Percentiles rank a stretch among this genome's conserved stretches.
These are phyloP conservation scores for Araneus ventricosus DNA, from an alignment of 1,140 invertebrate genomes.

Conservation along the genomic window DNA sequence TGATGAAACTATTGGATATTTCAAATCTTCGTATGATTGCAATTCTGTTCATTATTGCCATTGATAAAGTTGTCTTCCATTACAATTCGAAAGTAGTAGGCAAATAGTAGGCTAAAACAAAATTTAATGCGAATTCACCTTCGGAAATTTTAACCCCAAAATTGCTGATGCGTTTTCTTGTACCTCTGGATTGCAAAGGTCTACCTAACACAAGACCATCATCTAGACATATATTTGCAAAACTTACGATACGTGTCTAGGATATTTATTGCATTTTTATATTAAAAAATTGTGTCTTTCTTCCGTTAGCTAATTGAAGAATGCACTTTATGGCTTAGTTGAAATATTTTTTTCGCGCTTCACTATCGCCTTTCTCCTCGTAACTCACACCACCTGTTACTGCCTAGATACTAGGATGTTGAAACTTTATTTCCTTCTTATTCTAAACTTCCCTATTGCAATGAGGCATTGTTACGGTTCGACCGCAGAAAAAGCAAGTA, in stretches of 20 bases:
- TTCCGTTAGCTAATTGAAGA: neutral
- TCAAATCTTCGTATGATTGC: no score
- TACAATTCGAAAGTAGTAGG: no score
- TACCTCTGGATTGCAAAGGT: no score
- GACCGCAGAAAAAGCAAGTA: no score
- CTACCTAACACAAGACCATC: neutral
- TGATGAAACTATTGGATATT: no score
- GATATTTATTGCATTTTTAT: neutral
- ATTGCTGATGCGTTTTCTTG: neutral
- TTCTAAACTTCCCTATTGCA: no score
- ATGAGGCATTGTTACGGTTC: no score
- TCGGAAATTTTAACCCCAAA: neutral
- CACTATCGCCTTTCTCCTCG: neutral
- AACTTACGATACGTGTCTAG: neutral
- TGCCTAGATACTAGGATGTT: neutral
- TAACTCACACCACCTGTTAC: neutral
- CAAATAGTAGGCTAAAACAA: neutral
- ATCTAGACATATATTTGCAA: neutral
- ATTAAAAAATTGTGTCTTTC: neutral
- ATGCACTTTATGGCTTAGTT: neutral
- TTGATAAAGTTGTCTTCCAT: no score
- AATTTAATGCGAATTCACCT: neutral
- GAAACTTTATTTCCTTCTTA: neutral
- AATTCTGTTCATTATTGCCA: no score
- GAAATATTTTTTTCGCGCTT: neutral